Evolutionary conservation across 2,888 invertebrate genomes (phyloP), one percentile per base, ranked within the genome.

Genomic region (Drosophila engyochracea): DNA sequence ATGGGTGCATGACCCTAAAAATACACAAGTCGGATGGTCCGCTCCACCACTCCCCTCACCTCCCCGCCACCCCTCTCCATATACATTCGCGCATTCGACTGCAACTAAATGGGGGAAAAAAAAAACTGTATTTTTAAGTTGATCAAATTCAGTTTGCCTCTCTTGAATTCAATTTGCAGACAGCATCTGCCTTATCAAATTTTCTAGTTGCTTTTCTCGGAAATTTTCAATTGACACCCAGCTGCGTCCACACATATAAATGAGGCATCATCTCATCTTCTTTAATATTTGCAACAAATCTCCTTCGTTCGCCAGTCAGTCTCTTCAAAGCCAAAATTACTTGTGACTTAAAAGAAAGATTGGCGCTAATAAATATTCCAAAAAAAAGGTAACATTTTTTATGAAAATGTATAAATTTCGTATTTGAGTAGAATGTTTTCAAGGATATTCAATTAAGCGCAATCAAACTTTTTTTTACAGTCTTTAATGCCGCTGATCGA

Each of bases 151-250:
- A 75, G 62, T 75, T 78, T 61, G 49, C 66, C 53, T 35, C 33
- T 25, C 35, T 67, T 61, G 49, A 78, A 78, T 75, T 68, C 49
- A 58, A 78, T 63, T 63, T 53, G 14, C 47, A 53, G 58, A 53
- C 54, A 28, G 44, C 70, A 52, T 39, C 30, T 35, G 59, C 49
- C 55, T 78, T 62, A 78, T 78, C 71, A 78, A 78, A 75, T 76
- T 68, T 51, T 53, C 16, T 4, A n/a, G 22, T 33, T 58, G 62
- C 57, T 49, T 51, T 47, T 60, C n/a, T 6, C 7, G 16, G 37
- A 4, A 22, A n/a, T 39, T 30, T 28, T 33, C 37, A 44, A 25
- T 44, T 25, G 12, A 25, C 30, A n/a, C 9, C 28, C 37, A 30
- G 22, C 10, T 39, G 25, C 37, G 3, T 5, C 5, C 33, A 28